A percentile compares a stretch with the other conserved stretches of the same genome.
Conservation (phyloP, 2,888 invertebrate species). For the Galeruca laticollis region DNA sequence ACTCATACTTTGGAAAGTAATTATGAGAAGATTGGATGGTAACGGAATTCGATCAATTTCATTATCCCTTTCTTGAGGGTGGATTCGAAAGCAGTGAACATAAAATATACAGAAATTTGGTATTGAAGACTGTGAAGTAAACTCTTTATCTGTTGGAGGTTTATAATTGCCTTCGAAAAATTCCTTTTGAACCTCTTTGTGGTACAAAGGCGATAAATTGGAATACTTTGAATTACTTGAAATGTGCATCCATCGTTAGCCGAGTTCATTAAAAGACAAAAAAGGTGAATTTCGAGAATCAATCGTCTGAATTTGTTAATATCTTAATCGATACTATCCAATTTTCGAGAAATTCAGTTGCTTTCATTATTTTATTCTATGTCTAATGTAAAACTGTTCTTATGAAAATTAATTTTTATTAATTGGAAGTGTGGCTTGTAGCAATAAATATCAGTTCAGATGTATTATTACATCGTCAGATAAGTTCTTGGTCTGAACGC, state of each 20-base stretch:
- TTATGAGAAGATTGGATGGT: not conserved
- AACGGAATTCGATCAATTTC: constrained; percentile 16
- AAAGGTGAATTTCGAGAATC: not conserved
- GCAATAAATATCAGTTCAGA: too few species aligned
- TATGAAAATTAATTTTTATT: too few species aligned
- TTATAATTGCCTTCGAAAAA: not conserved
- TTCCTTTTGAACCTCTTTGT: not conserved
- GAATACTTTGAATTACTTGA: not conserved
- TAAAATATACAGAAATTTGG: constrained; percentile 1
- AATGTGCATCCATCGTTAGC: not conserved
- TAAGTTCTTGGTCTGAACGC: too few species aligned
- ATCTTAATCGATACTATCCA: too few species aligned
- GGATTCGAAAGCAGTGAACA: not conserved
- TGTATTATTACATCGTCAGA: too few species aligned
- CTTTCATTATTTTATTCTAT: too few species aligned
- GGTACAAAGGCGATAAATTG: not conserved
- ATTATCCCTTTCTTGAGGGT: not conserved
- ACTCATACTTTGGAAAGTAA: too few species aligned
- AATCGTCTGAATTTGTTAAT: too few species aligned
- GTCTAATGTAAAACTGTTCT: too few species aligned
- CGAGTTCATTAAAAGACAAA: not conserved
- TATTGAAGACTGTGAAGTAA: not conserved
- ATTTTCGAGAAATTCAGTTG: too few species aligned
- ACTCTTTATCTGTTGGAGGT: not conserved
- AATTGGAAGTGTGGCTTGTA: too few species aligned